phyloP scores from a whole-genome alignment of 30 jellyfish, hydroid and myxozoan species.

The Hydractinia echinata region DNA sequence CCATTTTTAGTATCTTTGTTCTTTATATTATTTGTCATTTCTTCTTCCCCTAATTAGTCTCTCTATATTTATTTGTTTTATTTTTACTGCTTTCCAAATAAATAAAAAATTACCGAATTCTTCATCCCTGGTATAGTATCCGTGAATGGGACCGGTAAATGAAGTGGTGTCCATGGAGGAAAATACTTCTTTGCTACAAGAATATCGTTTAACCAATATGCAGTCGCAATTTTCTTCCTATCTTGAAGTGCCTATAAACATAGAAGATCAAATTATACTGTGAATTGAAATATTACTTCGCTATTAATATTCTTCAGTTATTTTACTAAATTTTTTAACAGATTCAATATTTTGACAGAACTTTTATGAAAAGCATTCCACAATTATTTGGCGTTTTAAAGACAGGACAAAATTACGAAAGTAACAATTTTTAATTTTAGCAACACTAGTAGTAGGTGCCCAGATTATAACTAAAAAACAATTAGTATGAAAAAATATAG shows the following conservation, averaged over 20 bases:
- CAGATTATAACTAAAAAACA: too few relatives aligned
- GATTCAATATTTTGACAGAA: neutral
- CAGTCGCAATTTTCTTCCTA: slow-evolving; percentile 84
- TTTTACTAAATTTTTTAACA: neutral
- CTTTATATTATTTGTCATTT: too few relatives aligned
- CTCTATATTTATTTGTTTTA: too few relatives aligned
- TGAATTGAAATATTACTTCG: neutral
- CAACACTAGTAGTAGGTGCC: too few relatives aligned
- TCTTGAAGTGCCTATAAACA: slow-evolving; percentile 56
- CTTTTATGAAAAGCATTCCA: neutral
- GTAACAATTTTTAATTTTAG: too few relatives aligned
- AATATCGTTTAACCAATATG: slow-evolving; percentile 90
- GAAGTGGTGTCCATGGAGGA: slow-evolving; percentile 65
- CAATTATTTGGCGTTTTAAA: neutral
- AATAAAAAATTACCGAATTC: slow-evolving; percentile 38
- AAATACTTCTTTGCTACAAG: slow-evolving; percentile 49
- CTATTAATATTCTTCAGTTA: neutral
- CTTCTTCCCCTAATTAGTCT: too few relatives aligned
- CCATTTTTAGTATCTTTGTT: too few relatives aligned
- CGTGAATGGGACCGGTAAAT: slow-evolving; percentile 78
- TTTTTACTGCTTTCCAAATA: neutral
- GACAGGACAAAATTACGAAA: too few relatives aligned
- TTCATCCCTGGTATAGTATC: slow-evolving; percentile 60
- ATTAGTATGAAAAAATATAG: too few relatives aligned
- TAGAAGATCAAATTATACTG: neutral